These are phyloP conservation scores for Pycnonotus jocosus DNA, from an alignment of 2,113 vertebrate genomes.

Conservation along the genomic window DNA sequence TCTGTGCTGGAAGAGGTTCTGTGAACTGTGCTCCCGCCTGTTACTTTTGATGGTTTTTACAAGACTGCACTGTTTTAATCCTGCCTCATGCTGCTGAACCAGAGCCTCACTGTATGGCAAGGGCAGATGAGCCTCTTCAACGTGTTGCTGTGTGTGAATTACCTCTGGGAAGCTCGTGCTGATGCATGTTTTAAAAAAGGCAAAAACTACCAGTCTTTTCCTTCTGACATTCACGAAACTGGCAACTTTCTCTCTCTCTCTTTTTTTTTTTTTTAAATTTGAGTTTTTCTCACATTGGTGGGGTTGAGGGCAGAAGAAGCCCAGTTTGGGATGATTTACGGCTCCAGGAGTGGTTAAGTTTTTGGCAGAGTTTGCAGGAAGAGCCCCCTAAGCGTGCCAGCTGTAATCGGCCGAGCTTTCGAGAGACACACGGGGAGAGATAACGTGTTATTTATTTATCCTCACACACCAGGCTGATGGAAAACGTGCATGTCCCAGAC, in stretches of 20 bases:
- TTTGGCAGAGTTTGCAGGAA: background rate
- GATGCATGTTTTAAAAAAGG: background rate
- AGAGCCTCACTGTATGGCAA: background rate
- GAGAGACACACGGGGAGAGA: background rate
- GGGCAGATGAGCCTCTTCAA: background rate
- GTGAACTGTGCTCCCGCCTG: background rate
- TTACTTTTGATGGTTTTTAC: background rate
- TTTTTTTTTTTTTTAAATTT: background rate
- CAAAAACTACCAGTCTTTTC: background rate
- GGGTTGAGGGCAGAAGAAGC: background rate
- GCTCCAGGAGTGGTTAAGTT: background rate
- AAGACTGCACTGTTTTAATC: background rate
- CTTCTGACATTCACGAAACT: background rate
- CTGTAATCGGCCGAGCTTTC: background rate
- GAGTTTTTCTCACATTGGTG: background rate
- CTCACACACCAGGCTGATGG: constrained; percentile 6
- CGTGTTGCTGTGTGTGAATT: background rate
- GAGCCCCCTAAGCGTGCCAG: constrained; percentile 1
- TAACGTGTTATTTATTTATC: constrained; percentile 33
- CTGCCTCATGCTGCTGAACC: background rate
- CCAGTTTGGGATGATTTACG: background rate
- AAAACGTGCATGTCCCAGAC: background rate
- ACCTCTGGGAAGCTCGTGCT: background rate
- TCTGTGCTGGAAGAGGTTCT: background rate
- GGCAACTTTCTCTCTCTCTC: background rate